A percentile compares a stretch with the other conserved stretches of the same genome.
Conservation (phyloP, 53 echinoderm and acorn worm genomes). For the Glandiceps talaboti region DNA sequence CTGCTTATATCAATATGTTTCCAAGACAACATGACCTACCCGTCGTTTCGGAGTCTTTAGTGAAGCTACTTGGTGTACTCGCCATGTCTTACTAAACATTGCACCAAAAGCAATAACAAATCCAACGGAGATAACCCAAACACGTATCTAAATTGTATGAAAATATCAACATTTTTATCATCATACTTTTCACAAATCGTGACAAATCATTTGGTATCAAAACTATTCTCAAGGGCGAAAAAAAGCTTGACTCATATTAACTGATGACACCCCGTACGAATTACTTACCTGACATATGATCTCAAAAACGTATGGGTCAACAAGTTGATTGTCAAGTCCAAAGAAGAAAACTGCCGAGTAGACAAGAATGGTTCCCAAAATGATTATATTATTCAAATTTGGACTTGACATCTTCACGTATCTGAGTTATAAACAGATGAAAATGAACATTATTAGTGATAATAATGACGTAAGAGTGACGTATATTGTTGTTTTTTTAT, state of each 20-base stretch:
- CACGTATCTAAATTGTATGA: slow-evolving; percentile 17
- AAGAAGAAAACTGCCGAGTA: slow-evolving; percentile 49
- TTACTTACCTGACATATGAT: slow-evolving; percentile 30
- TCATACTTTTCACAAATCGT: too few species aligned
- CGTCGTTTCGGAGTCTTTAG: slow-evolving; percentile 66
- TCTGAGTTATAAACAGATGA: slow-evolving; percentile 19
- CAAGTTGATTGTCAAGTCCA: slow-evolving; percentile 38
- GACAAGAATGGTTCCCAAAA: slow-evolving; percentile 42
- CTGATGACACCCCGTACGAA: too few species aligned
- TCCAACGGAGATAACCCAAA: slow-evolving; percentile 65
- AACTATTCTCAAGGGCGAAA: too few species aligned
- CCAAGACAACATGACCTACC: too few species aligned
- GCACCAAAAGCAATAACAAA: slow-evolving; percentile 79
- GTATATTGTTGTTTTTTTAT: too few species aligned
- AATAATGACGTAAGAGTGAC: too few species aligned
- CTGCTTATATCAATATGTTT: too few species aligned
- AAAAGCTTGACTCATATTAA: too few species aligned
- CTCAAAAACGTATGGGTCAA: slow-evolving; percentile 1
- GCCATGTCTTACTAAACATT: slow-evolving; percentile 96
- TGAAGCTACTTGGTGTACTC: slow-evolving; percentile 73
- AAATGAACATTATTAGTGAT: too few species aligned
- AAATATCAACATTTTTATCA: too few species aligned
- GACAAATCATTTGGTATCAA: too few species aligned
- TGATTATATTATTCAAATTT: slow-evolving; percentile 69
- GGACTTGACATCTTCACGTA: slow-evolving; percentile 81